Conservation (phyloP, 2,113 vertebrate species). For the Atlantisia rogersi region DNA sequence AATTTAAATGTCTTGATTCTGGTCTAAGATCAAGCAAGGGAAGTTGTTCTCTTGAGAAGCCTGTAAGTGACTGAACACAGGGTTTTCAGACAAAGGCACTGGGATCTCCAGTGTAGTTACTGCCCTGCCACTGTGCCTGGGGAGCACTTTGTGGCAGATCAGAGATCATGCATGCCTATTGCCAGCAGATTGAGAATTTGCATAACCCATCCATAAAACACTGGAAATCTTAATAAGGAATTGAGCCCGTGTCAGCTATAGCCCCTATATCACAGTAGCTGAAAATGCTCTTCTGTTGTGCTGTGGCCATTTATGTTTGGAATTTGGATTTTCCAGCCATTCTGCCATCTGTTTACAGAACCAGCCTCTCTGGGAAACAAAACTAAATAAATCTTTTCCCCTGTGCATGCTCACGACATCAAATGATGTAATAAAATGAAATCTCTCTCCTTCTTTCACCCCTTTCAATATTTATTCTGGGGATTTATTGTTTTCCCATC, state of each 20-base stretch:
- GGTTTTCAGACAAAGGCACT: neutral
- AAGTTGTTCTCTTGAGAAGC: neutral
- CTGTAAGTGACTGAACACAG: neutral
- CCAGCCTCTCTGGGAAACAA: neutral
- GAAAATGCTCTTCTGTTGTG: neutral
- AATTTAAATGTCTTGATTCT: neutral
- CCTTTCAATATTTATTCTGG: slow-evolving; percentile 42
- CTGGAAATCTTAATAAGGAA: neutral
- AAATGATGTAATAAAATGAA: slow-evolving; percentile 52
- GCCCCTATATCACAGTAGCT: neutral
- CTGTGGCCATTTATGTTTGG: neutral
- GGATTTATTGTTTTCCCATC: slow-evolving; percentile 34
- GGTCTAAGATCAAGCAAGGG: neutral
- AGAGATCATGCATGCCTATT: neutral
- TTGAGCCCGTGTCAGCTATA: neutral
- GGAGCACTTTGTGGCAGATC: neutral
- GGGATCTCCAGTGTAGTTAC: neutral
- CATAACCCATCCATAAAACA: neutral
- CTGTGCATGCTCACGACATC: neutral
- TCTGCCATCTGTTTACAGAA: slow-evolving; percentile 25
- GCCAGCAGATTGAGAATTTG: neutral
- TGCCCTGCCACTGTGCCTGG: neutral
- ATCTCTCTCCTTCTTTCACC: slow-evolving; percentile 19
- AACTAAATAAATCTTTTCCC: slow-evolving; percentile 25
- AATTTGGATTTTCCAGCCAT: neutral